Evolutionary conservation across 64 coral and sea anemone species (phyloP).

Genomic region (Actinia equina): DNA sequence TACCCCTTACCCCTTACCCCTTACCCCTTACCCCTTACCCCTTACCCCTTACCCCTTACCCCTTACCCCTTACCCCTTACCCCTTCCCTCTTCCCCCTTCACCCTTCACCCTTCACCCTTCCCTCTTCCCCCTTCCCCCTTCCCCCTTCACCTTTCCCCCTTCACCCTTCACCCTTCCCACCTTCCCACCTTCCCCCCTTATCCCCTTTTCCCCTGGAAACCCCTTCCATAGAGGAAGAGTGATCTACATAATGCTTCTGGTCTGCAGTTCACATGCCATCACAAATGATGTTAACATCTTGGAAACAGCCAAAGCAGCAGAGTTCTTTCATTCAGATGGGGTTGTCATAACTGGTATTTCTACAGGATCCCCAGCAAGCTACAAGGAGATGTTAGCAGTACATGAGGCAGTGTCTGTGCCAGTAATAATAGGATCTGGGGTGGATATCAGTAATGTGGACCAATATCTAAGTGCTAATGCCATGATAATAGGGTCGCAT

Average conservation of each 20-base stretch:
- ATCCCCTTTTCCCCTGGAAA: no score
- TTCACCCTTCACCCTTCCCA: no score
- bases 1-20: no score
- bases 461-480: slow-evolving; percentile 81
- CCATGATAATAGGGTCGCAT: slow-evolving; percentile 84
- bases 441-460: slow-evolving; percentile 77
- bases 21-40: no score
- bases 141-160: no score
- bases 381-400: slow-evolving; percentile 77
- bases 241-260: not conserved
- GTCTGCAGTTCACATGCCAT: slow-evolving; percentile 75
- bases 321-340: slow-evolving; percentile 94
- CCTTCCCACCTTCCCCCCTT: no score
- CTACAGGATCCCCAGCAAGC: slow-evolving; percentile 80
- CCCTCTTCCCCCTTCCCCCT: no score
- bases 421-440: slow-evolving; percentile 91
- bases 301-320: slow-evolving; percentile 88
- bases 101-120: no score
- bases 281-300: slow-evolving; percentile 75
- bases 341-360: slow-evolving; percentile 73
- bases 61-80: no score
- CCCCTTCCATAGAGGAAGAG: no score
- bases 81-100: no score
- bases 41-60: no score
- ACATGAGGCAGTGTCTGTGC: slow-evolving; percentile 75